phyloP scores from a whole-genome alignment of 2,113 vertebrate genomes.

The Protomyctophum bolini region DNA sequence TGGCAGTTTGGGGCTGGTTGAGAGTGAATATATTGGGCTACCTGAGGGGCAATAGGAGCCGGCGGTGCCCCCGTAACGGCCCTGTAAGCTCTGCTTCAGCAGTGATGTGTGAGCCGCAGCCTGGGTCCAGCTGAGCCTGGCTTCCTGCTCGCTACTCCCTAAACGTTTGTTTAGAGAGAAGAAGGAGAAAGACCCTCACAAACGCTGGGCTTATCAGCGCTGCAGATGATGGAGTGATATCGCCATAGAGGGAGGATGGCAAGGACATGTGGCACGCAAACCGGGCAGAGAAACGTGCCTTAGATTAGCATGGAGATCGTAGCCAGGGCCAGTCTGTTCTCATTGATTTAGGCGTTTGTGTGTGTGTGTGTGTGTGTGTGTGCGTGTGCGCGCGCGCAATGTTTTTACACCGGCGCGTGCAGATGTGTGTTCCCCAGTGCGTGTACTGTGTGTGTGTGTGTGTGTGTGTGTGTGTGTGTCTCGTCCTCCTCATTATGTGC shows the following conservation, averaged over 20 bases:
- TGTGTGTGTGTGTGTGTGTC: not conserved
- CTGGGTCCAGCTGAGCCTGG: conserved; percentile 2
- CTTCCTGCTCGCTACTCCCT: conserved; percentile 41
- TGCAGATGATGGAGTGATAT: conserved; percentile 10
- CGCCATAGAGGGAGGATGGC: conserved; percentile 1
- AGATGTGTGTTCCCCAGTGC: too few relatives aligned
- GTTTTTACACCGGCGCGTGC: not conserved
- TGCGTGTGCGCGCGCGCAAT: not conserved
- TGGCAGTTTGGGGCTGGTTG: too few relatives aligned
- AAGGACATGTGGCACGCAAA: not conserved
- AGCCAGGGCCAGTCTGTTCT: not conserved
- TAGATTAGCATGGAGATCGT: not conserved
- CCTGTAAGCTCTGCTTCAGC: not conserved
- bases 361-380: conserved; percentile 16
- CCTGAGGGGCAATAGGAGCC: too few relatives aligned
- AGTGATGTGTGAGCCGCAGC: not conserved
- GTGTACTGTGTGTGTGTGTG: not conserved
- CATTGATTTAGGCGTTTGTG: not conserved
- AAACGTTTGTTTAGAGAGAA: conserved; percentile 41
- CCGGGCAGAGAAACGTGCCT: not conserved
- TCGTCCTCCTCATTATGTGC: not conserved
- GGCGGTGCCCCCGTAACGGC: not conserved
- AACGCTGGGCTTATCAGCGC: conserved; percentile 24
- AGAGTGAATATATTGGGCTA: too few relatives aligned
- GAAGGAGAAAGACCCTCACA: conserved; percentile 16